These are phyloP conservation scores for Lordiphosa clarofinis DNA, from an alignment of 1,140 invertebrate species.

Conservation along the genomic window DNA sequence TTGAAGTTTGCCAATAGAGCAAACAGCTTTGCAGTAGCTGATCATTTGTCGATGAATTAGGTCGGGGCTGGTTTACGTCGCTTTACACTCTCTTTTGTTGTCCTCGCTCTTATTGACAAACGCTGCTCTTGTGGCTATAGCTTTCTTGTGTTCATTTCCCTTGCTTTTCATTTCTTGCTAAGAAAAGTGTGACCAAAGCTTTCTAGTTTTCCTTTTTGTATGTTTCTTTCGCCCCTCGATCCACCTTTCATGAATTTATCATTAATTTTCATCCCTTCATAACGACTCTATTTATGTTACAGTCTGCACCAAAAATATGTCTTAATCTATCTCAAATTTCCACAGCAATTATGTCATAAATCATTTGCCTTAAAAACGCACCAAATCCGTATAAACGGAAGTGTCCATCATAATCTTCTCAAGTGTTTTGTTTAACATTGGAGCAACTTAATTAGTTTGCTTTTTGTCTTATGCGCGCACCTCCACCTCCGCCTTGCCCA, in stretches of 20 bases:
- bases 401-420: conserved; percentile 64
- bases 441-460: conserved; percentile 69
- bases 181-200: no score
- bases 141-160: no score
- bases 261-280: conserved; percentile 13
- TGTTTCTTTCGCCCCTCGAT: no score
- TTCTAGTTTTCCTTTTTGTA: no score
- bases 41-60: no score
- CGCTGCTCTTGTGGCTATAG: no score
- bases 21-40: no score
- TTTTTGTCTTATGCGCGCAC: conserved; percentile 18
- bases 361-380: conserved; percentile 38
- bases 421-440: conserved; percentile 41
- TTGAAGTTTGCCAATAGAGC: no score
- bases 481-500: conserved; percentile 1
- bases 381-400: conserved; percentile 26
- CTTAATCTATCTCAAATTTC: conserved; percentile 1
- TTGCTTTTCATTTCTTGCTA: no score
- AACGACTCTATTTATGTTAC: conserved; percentile 7
- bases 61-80: no score
- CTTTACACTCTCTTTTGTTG: no score
- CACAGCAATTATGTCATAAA: conserved; percentile 51
- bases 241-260: conserved; percentile 7
- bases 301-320: not conserved
- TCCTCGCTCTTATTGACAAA: no score